Conservation (phyloP, 2,113 vertebrate genomes). For the Tupaia tana region DNA sequence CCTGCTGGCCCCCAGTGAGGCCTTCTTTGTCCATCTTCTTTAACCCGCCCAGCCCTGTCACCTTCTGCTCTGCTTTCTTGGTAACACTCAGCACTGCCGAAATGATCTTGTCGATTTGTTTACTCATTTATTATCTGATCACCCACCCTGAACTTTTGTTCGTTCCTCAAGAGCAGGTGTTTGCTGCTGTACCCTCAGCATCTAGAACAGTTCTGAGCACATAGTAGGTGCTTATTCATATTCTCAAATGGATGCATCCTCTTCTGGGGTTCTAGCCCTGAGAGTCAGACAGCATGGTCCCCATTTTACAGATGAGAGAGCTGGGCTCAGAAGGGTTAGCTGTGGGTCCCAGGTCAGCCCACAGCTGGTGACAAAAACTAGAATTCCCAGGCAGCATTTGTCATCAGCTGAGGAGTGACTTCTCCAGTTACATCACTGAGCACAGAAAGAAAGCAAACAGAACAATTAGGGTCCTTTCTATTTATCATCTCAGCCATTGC, state of each 20-base stretch:
- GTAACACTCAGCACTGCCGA: background rate
- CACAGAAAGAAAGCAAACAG: background rate
- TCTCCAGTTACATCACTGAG: background rate
- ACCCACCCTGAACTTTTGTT: background rate
- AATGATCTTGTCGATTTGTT: accelerated
- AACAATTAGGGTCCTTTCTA: background rate
- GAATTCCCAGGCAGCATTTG: background rate
- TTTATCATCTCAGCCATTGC: background rate
- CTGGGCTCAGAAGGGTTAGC: background rate
- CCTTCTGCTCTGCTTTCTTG: background rate
- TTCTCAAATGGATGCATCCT: background rate
- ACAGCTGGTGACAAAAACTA: background rate
- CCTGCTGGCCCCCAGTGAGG: too few relatives aligned
- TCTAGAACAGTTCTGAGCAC: background rate
- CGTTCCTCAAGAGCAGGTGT: background rate
- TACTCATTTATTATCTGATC: background rate
- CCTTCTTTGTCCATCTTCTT: background rate
- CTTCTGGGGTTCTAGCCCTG: background rate
- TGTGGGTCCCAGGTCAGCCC: background rate
- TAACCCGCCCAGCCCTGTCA: accelerated
- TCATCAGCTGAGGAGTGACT: background rate
- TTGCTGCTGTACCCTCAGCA: background rate
- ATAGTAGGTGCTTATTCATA: background rate
- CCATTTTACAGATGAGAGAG: background rate
- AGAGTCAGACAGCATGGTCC: background rate